A percentile compares a stretch with the other conserved stretches of the same genome.
phyloP scores from a whole-genome alignment of 2,113 vertebrate genomes.

The Circaetus cinerascens region DNA sequence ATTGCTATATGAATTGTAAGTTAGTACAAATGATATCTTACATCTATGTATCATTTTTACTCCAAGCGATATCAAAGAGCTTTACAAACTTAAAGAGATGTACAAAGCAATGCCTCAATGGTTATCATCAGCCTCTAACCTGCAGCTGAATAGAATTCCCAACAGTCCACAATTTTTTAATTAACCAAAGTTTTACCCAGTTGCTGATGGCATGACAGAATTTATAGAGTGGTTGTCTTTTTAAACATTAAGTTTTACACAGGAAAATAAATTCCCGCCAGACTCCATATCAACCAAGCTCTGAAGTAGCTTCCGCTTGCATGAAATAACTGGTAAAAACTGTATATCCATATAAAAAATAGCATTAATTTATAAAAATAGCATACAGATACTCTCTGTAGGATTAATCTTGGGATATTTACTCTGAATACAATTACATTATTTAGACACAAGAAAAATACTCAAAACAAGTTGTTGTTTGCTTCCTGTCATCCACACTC shows the following conservation, averaged over 20 bases:
- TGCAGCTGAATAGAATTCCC: background rate
- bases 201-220: background rate
- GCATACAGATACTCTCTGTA: background rate
- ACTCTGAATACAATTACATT: background rate
- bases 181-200: background rate
- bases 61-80: background rate
- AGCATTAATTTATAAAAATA: background rate
- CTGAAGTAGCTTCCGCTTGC: background rate
- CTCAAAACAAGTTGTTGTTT: background rate
- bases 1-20: slow-evolving; percentile 25
- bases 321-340: background rate
- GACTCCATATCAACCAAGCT: background rate
- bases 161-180: background rate
- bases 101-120: background rate
- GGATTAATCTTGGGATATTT: background rate
- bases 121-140: background rate
- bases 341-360: background rate
- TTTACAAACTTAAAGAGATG: background rate
- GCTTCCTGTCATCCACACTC: background rate
- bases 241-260: background rate
- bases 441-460: background rate
- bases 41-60: background rate
- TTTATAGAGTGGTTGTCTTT: background rate
- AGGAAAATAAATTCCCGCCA: background rate
- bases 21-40: slow-evolving; percentile 33